These are phyloP conservation scores for Microcebus griseorufus DNA, from an alignment of 2,113 vertebrate species.

Conservation along the genomic window DNA sequence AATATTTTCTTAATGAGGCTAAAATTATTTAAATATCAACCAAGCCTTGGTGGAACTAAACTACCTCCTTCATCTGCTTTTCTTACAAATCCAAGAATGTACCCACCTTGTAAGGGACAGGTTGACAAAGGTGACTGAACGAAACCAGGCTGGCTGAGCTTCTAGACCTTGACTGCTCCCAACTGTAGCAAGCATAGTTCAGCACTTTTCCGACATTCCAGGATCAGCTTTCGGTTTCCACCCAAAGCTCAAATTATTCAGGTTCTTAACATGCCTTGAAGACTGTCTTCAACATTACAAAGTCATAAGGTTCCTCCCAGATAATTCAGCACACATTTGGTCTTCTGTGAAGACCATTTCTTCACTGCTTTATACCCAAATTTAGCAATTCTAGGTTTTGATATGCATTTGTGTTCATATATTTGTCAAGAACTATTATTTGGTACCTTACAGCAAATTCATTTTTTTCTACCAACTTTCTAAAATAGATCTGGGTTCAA, in stretches of 20 bases:
- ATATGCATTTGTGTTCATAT: not conserved
- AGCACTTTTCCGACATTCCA: not conserved
- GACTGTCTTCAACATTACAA: not conserved
- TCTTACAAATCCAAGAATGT: not conserved
- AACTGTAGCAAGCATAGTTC: fast-evolving
- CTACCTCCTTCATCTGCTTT: not conserved
- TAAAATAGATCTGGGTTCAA: not conserved
- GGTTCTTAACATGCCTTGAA: not conserved
- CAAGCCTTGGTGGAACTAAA: not conserved
- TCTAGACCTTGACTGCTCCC: not conserved
- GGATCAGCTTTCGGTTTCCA: not conserved
- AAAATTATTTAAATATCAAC: conserved; percentile 24
- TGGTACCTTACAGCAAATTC: not conserved
- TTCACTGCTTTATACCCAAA: not conserved
- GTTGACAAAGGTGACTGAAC: not conserved
- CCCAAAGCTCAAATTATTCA: not conserved
- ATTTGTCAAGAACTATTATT: not conserved
- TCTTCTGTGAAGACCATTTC: not conserved
- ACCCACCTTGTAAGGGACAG: not conserved
- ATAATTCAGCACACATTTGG: not conserved
- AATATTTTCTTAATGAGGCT: conserved; percentile 11
- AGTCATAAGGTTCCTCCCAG: not conserved
- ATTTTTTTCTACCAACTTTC: not conserved
- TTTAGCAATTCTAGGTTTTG: not conserved
- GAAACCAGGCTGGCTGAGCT: not conserved